Conservation (phyloP, 37 sponge, comb jelly and placozoan species). For the Axinella damicornis region DNA sequence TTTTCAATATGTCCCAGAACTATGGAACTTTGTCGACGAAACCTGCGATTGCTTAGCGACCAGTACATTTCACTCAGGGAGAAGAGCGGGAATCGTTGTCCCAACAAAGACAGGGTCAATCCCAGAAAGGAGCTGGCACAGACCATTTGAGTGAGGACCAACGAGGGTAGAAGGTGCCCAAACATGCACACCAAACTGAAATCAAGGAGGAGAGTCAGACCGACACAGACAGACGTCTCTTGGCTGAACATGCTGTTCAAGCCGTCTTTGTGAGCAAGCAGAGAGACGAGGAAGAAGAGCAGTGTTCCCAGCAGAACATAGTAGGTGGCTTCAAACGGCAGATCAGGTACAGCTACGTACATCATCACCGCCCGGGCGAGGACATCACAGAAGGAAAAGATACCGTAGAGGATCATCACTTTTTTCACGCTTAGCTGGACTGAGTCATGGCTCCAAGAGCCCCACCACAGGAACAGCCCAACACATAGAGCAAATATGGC, state of each 20-base stretch:
- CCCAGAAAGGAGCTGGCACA: slow-evolving; percentile 33
- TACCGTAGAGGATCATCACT: not conserved
- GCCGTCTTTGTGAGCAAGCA: slow-evolving; percentile 3
- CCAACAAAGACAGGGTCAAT: slow-evolving; percentile 34
- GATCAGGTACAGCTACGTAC: not conserved
- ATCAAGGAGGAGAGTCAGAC: slow-evolving; percentile 3
- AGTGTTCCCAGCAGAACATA: slow-evolving; percentile 28
- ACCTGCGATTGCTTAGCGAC: not conserved
- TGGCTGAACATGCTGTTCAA: slow-evolving; percentile 31
- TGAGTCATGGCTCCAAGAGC: not conserved
- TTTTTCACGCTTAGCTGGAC: slow-evolving; percentile 11
- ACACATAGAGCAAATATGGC: slow-evolving; percentile 12
- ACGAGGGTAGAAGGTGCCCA: slow-evolving; percentile 30
- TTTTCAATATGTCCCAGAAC: too few relatives aligned
- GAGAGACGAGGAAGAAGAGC: slow-evolving; percentile 19
- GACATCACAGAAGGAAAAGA: slow-evolving; percentile 9
- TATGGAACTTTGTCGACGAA: not conserved
- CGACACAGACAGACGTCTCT: slow-evolving; percentile 42
- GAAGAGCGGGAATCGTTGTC: not conserved
- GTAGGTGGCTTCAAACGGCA: slow-evolving; percentile 37
- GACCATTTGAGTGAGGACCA: slow-evolving; percentile 51
- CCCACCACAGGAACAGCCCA: slow-evolving; percentile 59
- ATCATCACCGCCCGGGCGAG: not conserved
- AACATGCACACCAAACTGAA: slow-evolving; percentile 16
- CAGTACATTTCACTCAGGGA: slow-evolving; percentile 4